Evolutionary conservation across 2,888 invertebrate genomes (phyloP).

Genomic region (Patella depressa): DNA sequence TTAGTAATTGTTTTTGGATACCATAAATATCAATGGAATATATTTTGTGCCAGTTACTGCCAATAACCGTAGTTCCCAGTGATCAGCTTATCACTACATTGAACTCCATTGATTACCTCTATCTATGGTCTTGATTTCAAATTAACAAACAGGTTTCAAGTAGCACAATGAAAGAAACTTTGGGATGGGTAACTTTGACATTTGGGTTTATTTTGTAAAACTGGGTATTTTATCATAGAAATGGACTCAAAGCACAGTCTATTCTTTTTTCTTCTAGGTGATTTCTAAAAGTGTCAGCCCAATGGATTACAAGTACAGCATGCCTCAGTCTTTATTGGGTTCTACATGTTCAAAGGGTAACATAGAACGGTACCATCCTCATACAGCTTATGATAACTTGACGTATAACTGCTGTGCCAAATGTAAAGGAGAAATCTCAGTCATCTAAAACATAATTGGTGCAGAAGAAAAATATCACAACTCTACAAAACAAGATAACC

Average conservation of each 20-base stretch:
- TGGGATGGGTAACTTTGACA: too few species aligned
- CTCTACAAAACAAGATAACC: too few species aligned
- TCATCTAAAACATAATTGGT: constrained; percentile 38
- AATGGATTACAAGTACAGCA: constrained; percentile 37
- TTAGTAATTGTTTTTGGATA: constrained; percentile 28
- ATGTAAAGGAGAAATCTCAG: constrained; percentile 65
- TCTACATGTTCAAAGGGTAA: constrained; percentile 23
- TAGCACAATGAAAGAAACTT: too few species aligned
- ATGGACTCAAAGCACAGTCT: neutral
- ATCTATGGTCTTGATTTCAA: too few species aligned
- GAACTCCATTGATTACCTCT: too few species aligned
- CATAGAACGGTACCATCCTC: constrained; percentile 62
- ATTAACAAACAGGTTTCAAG: too few species aligned
- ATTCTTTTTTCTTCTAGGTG: constrained; percentile 37
- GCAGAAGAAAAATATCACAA: neutral
- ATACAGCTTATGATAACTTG: constrained; percentile 61
- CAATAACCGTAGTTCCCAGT: too few species aligned
- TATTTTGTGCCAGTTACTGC: too few species aligned
- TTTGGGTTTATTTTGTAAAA: too few species aligned
- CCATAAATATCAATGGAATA: too few species aligned
- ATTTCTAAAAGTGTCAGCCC: constrained; percentile 43
- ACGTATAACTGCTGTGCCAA: constrained; percentile 64
- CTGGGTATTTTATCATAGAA: too few species aligned
- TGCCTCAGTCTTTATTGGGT: constrained; percentile 12
- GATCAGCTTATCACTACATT: too few species aligned